Evolutionary conservation across 1,140 invertebrate genomes (phyloP), one percentile per base, ranked within the genome.

Genomic region (Drosophila nasuta): DNA sequence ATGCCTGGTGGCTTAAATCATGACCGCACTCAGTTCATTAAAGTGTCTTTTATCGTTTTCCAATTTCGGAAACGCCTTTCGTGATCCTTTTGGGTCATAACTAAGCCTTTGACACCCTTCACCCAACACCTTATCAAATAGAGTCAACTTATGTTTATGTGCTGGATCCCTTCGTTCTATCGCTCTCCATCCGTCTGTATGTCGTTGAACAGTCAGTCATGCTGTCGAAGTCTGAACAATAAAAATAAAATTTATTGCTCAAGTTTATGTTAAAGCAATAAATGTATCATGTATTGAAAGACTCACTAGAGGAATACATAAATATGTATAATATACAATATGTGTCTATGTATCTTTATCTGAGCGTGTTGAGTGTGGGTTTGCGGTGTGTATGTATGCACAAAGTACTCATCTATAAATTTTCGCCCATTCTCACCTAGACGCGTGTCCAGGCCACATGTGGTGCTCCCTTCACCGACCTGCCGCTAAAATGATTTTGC

Each of bases 251-350:
- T 87, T 83, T 87, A 87, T 87, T 88, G 80, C 83, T 72, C 70
- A 83, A 89, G 83, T 87, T 87, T 87, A 87, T 87, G 83, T 70
- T 80, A 87, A 78, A 83, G 83, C 83, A 83, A 87, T 87, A 87
- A 87, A 87, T 87, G 83, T 87, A 87, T 88, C 83, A 88, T 74
- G 77, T 75, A 70, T 56, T 80, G 75, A 77, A 66, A 82, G 72
- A 64, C 79, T 75, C 65, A 30, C 28, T 35, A 28, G 54, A 17
- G n/a, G 30, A 38, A 49, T 38, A 49, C 5, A 10, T 38, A 49
- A 33, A 10, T 38, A 38, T 38, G 35, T 38, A 38, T 10, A 10
- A 5, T 6, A 33, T 33, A 1, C 30, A 38, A 10, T 38, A 38
- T 38, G 35, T 38, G 35, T 38, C 7, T 7, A 30, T n/a, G 13